These are phyloP conservation scores for Melanchra persicariae DNA, from an alignment of 2,888 invertebrate species.

Conservation along the genomic window DNA sequence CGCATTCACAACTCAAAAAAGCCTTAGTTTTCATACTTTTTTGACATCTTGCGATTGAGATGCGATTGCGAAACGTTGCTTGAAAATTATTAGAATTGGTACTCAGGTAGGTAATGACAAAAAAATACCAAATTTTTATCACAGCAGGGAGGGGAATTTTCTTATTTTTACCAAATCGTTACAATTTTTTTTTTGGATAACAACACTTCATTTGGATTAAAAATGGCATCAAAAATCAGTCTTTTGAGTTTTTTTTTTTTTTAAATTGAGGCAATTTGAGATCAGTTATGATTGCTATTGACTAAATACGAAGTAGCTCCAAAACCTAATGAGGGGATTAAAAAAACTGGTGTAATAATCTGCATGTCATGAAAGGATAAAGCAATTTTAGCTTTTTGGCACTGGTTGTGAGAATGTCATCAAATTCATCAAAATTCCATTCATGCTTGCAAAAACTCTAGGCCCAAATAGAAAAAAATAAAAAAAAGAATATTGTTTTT, in stretches of 20 bases:
- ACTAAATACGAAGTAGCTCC: slow-evolving; percentile 49
- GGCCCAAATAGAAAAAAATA: no score
- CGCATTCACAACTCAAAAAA: no score
- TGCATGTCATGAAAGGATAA: background rate
- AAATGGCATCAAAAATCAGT: slow-evolving; percentile 72
- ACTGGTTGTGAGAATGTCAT: background rate
- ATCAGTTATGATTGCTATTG: slow-evolving; percentile 64
- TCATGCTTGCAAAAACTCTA: background rate
- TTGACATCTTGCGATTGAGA: no score
- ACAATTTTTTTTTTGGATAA: slow-evolving; percentile 39
- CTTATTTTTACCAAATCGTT: slow-evolving; percentile 61
- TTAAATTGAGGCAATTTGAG: slow-evolving; percentile 68
- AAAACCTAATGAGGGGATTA: slow-evolving; percentile 3
- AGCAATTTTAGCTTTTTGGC: background rate
- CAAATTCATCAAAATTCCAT: background rate
- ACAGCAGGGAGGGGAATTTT: slow-evolving; percentile 48
- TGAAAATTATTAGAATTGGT: no score
- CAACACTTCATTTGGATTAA: slow-evolving; percentile 56
- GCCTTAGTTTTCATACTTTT: no score
- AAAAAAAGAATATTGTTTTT: no score
- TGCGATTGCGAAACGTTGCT: no score
- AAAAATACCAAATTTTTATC: slow-evolving; percentile 38
- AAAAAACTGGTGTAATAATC: slow-evolving; percentile 8
- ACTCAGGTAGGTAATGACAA: slow-evolving; percentile 6
- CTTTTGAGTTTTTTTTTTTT: slow-evolving; percentile 64